Base-by-base conservation (phyloP, 2,888 invertebrate genomes). In the Phragmatobia fuliginosa region DNA sequence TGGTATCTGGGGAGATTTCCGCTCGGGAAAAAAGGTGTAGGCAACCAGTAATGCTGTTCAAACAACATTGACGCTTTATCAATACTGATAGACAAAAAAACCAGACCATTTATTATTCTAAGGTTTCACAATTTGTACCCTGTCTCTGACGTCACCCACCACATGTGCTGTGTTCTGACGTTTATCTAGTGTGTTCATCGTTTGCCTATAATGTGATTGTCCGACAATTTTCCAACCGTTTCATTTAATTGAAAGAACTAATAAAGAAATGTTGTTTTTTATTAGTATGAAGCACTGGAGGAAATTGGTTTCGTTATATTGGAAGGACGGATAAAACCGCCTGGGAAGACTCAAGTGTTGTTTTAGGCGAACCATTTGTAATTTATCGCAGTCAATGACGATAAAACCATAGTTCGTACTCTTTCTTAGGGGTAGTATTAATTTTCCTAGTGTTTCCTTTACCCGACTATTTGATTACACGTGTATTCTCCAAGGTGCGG, bases 161-260 rank as follows among this genome's bases (percentile, higher is more conserved):
- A 56, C 52, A 56, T 56, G 52, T 56, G 52, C 25, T 14, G 11
- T n/a, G 25, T 5, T 1, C 25, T 56, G 52, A 56, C 52, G 52
- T 56, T 1, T 56, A 5, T 28, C 52, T 56, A 56, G 52, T 56
- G n/a, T 14, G 63, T 32, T 32, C 32, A 49, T 63, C 21, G 16
- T 32, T 32, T 63, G 21, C n/a, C n/a, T 7, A 32, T 63, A 63
- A 63, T 63, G 45, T 63, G 32, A 63, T 63, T 63, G 63, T 10
- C 33, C 8, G 14, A 49, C 21, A 49, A 49, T 31, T 49, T 63
- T 63, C 63, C 49, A 63, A 33, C 49, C n/a, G 63, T 33, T 63
- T 63, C 63, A 63, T n/a, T 63, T 45, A 33, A 63, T 63, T 63
- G 63, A 49, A 49, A 38, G 38, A 62, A 33, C 38, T 11, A 62